Conservation (phyloP, 2,888 invertebrate genomes). For the Timandra comae region DNA sequence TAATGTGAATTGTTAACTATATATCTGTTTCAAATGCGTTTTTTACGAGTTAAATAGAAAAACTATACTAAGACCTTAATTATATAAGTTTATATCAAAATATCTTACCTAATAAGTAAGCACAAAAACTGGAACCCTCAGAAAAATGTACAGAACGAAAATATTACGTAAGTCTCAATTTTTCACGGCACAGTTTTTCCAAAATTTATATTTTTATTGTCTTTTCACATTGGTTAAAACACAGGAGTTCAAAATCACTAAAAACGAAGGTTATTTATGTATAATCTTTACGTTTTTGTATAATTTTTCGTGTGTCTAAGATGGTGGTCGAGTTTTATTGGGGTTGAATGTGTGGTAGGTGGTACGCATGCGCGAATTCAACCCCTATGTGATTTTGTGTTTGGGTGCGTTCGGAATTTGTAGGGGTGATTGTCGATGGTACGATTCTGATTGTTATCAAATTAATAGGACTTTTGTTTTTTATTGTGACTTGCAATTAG, state of each 20-base stretch:
- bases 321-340: constrained; percentile 56
- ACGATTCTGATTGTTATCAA: not conserved
- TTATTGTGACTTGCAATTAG: constrained; percentile 1
- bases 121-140: constrained; percentile 34
- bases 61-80: no score
- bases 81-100: no score
- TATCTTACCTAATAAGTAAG: no score
- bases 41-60: no score
- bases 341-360: constrained; percentile 39
- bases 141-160: constrained; percentile 27
- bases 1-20: no score
- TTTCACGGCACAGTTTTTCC: constrained; percentile 8
- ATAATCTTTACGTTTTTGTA: constrained; percentile 13
- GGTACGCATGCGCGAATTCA: constrained; percentile 46
- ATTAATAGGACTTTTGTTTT: no score
- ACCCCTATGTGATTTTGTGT: constrained; percentile 31
- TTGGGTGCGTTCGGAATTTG: constrained; percentile 40
- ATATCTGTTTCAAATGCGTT: no score
- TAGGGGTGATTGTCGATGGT: constrained; percentile 5
- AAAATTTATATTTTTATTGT: constrained; percentile 12
- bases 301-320: constrained; percentile 42
- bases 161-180: constrained; percentile 36
- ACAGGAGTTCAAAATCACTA: constrained; percentile 17
- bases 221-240: constrained; percentile 20
- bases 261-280: not conserved